Evolutionary conservation across 2,797 vertebrate genomes (phyloP), one percentile per base, ranked within the genome.

Genomic region (Hippopotamyrus pictus): DNA sequence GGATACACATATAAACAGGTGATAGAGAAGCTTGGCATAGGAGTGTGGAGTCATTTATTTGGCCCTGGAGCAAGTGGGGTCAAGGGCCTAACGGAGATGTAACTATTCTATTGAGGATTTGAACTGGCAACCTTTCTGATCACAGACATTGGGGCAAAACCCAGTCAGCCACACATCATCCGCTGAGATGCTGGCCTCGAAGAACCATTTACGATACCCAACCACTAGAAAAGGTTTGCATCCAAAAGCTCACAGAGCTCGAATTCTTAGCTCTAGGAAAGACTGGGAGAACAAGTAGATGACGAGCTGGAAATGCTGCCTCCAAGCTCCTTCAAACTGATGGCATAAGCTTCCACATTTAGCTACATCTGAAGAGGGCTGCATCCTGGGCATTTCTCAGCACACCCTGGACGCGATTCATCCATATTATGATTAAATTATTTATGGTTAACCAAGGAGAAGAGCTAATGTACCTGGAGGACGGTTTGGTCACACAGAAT

Each of bases 391-490:
- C 48, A 84, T 48, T 48, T 48, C 44, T 51, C 82, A 84, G 82
- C 19, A 50, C 82, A 50, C 53, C 86, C 41, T 59, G 22, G 12
- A 33, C 41, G 5, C 14, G 12, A 57, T 44, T 41, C n/a, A 29
- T 84, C 79, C 79, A 48, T 62, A 44, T 29, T 25, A 79, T 79
- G 8, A 22, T 41, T 89, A 4, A 89, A 84, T 89, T 44, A 89
- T 89, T 89, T 57, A 89, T 89, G 37, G 11, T 59, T 89, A 84
- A 84, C 73, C 53, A 44, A 53, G 79, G 76, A 50, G 88, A n/a
- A 22, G 19, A 41, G 9, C 51, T 48, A 62, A 59, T 62, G 51
- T 79, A 79, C 83, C 73, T n/a, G 41, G 53, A 53, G n/a, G 46
- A 8, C 8, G 33, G 37, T 8, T 82, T 53, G 33, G 22, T 11